Evolutionary conservation across 2,797 vertebrate species (phyloP), one percentile per base, ranked within the genome.

Genomic region (Limnodromus scolopaceus): DNA sequence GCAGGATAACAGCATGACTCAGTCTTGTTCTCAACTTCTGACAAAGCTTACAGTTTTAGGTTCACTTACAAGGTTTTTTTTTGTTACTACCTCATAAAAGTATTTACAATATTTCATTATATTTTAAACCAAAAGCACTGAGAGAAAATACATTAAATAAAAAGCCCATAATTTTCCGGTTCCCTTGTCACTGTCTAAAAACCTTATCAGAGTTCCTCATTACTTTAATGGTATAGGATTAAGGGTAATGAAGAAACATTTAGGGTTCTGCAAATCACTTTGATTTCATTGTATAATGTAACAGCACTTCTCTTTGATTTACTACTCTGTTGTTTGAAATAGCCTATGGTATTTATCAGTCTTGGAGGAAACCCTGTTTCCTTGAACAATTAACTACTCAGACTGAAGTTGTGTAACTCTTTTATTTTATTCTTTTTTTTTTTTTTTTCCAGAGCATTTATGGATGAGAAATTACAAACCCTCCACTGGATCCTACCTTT

Each of bases 241-340:
- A 95, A 92, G 92, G 66, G 86, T 60, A 87, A 92, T 60, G 88
- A 95, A 95, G 93, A 79, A 95, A 95, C 89, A 92, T 92, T 90
- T 84, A 94, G 57, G 66, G 92, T 39, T 89, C 85, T 95, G 95
- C 94, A 96, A 94, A 95, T 96, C 92, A 90, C 87, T 95, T 91
- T 91, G 92, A 82, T 90, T 94, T 93, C 91, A 46, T 57, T 96
- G 96, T 95, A 32, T 54, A 94, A 94, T 34, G 68, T n/a, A 87
- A 18, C 89, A 92, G 77, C 90, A 91, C 80, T 95, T 49, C 68
- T 45, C 64, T 6, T 39, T 95, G 96, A 96, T 96, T 95, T 96
- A 95, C 80, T 93, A 6, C 87, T 68, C 34, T 0, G 24, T 89
- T 90, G 90, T 94, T 97, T 94, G 86, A 94, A 95, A 93, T 8